Evolutionary conservation across 2,888 invertebrate genomes (phyloP).

Genomic region (Steinernema hermaphroditum): DNA sequence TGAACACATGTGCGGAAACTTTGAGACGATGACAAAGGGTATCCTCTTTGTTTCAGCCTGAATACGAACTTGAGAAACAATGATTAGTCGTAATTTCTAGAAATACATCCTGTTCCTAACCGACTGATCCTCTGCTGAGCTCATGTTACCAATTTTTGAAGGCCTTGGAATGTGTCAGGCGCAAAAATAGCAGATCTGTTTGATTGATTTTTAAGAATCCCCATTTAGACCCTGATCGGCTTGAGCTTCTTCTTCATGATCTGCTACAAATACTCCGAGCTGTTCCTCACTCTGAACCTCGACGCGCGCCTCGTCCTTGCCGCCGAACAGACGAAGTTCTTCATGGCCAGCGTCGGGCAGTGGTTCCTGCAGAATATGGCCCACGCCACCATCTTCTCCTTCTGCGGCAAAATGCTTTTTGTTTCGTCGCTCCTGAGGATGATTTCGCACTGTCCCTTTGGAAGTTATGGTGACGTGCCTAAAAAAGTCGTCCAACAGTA

Average conservation of each 20-base stretch:
- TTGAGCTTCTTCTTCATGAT: constrained; percentile 61
- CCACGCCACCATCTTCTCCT: constrained; percentile 44
- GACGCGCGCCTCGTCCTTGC: constrained; percentile 39
- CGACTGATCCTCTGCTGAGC: no score
- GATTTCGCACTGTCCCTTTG: background rate
- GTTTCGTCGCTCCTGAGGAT: constrained; percentile 43
- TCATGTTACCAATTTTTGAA: no score
- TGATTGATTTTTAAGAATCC: no score
- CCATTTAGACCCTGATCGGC: constrained; percentile 49
- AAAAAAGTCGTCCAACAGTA: constrained; percentile 7
- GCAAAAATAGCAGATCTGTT: no score
- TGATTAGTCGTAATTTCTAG: no score
- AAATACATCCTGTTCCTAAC: no score
- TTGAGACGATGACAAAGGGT: no score
- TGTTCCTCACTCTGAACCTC: constrained; percentile 52
- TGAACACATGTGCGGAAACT: no score
- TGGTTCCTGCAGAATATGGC: constrained; percentile 61
- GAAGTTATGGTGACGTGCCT: background rate
- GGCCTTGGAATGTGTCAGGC: background rate
- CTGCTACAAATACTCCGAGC: constrained; percentile 57
- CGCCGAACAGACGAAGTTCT: constrained; percentile 51
- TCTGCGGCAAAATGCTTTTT: constrained; percentile 48
- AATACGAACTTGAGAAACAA: no score
- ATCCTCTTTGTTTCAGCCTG: no score
- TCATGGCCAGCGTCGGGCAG: constrained; percentile 52